Evolutionary conservation across 2,888 invertebrate genomes (phyloP), one percentile per base, ranked within the genome.

Genomic region (Copidosoma aretas): DNA sequence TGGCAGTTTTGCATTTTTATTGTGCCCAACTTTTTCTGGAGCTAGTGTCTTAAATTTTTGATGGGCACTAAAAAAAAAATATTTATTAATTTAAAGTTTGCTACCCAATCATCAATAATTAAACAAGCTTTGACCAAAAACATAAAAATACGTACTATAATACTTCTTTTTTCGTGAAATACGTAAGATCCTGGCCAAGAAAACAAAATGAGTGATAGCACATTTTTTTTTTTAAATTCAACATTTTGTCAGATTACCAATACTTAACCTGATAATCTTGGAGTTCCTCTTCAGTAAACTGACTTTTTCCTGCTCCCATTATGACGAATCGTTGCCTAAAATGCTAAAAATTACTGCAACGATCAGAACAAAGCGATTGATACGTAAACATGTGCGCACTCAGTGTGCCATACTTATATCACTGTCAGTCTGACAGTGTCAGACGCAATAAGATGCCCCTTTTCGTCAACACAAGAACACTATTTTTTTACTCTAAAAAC

Each of bases 131-230:
- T n/a, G n/a, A 65, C 64, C 54, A 56, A 46, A 67, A 62, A 71
- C 49, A 60, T 60, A 53, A 66, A 24, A 58, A 60, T 80, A 90
- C 92, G 91, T 86, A 95, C 95, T 91, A 91, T 71, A 96, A 85
- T 59, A 97, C 94, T 88, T 97, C 96, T 79, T 95, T 94, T 80
- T 94, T 94, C 0, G 94, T 93, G 82, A 97, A 96, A 84, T 95
- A 96, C 21, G 95, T 96, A 73, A 96, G 88, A 85, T 96, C 96
- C 93, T 95, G 85, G n/a, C n/a, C n/a, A n/a, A n/a, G n/a, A n/a
- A n/a, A 60, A 88, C 87, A 71, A 73, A 75, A 70, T 64, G 70
- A 73, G 60, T 52, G 10, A 43, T 57, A 59, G n/a, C n/a, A 49
- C 15, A 24, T 21, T 24, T 41, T 39, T 24, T 51, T 51, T 49